These are phyloP conservation scores for Elephas maximus DNA, from an alignment of 2,113 vertebrate genomes.

Conservation along the genomic window DNA sequence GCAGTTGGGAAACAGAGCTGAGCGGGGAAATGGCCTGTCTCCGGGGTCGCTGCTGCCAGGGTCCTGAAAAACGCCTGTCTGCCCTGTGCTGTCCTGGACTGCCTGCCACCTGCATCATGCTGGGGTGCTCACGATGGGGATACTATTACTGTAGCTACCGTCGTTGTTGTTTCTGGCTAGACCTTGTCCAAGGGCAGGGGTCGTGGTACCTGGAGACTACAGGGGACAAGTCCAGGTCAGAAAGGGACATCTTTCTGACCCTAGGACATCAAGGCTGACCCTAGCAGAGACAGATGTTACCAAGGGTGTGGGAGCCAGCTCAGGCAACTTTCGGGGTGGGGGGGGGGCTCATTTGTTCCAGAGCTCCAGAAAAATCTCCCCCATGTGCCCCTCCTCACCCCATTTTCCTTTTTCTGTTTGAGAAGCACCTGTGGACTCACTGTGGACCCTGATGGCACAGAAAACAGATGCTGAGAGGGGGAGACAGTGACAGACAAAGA, in stretches of 20 bases:
- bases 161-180: neutral
- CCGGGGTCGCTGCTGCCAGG: neutral
- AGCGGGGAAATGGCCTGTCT: neutral
- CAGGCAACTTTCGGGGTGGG: fast-evolving
- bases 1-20: neutral
- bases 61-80: too few relatives aligned
- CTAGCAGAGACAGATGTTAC: fast-evolving
- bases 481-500: neutral
- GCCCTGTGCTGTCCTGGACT: neutral
- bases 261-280: neutral
- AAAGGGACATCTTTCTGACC: neutral
- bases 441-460: neutral
- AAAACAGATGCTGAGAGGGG: neutral
- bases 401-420: neutral
- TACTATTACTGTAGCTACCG: fast-evolving
- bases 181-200: fast-evolving
- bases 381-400: too few relatives aligned
- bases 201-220: neutral
- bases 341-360: fast-evolving
- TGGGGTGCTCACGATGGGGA: neutral
- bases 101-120: neutral
- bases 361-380: neutral
- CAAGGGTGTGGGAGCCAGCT: fast-evolving
- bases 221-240: fast-evolving
- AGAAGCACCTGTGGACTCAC: neutral